Percentiles rank a stretch among this genome's conserved stretches.
Conservation (phyloP, 2,888 invertebrate genomes). For the Scaptomyza caliginosa region DNA sequence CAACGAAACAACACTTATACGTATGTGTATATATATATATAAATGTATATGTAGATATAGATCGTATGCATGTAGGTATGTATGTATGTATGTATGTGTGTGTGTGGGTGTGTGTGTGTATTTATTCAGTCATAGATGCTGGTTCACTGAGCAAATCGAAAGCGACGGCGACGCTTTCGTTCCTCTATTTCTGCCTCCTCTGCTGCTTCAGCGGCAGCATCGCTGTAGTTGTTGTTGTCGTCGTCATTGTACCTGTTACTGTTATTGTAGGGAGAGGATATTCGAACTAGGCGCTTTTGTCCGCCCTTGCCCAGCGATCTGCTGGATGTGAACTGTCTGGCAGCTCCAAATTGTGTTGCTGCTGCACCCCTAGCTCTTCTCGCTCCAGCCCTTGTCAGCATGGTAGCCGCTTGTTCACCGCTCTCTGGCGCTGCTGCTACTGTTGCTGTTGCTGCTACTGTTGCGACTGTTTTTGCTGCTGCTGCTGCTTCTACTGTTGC, state of each 20-base stretch:
- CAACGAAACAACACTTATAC: conserved; percentile 41
- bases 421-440: background rate
- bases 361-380: too few species aligned
- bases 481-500: conserved; percentile 1
- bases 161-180: conserved; percentile 44
- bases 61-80: background rate
- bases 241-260: background rate
- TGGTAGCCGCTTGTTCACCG: too few species aligned
- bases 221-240: conserved; percentile 11
- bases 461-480: background rate
- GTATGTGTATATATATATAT: conserved; percentile 22
- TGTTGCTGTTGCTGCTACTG: background rate
- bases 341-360: conserved; percentile 6
- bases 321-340: conserved; percentile 20
- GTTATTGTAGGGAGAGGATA: background rate
- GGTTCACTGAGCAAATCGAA: conserved; percentile 48
- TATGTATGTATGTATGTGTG: background rate
- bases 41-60: conserved; percentile 3
- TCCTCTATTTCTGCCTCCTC: background rate
- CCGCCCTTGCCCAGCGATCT: background rate
- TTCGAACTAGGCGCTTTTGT: background rate
- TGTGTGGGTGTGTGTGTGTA: background rate
- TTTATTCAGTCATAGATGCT: conserved; percentile 40
- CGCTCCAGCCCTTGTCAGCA: too few species aligned
- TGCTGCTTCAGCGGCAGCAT: conserved; percentile 6